Evolutionary conservation across 2,888 invertebrate species (phyloP), one percentile per base, ranked within the genome.

Genomic region (Ryuthela nishihirai): DNA sequence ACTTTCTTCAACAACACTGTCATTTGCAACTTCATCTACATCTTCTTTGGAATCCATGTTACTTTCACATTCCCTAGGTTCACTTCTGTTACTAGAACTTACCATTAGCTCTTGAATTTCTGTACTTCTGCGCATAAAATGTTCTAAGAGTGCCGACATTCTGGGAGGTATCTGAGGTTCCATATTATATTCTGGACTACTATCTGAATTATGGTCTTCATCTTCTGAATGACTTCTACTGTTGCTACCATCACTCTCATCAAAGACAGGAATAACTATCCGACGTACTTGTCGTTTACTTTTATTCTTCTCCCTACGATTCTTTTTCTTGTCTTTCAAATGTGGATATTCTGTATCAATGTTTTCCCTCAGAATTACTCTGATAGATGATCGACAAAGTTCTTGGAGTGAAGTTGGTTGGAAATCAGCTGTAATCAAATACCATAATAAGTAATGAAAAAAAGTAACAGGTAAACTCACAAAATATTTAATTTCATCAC

Each of bases 361-460:
- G 42, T 77, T 79, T 40, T 75, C 71, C n/a, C 83, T 77, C 18
- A 85, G 69, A 26, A 79, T 75, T 50, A 75, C 73, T 15, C 85
- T 77, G 20, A 85, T 81, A 29, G 71, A 73, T 10, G 78, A 73
- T 7, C 85, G 79, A 68, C 83, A 83, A 2, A 82, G 67, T 34
- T 81, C 80, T 73, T 83, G 82, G 29, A 85, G 76, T 9, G 77
- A 73, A 44, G 78, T 69, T 1, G 84, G 81, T 54, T 78, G 75
- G 38, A 77, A 74, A 35, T 80, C 77, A 66, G 83, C 85, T 85
- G 71, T 24, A 76, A 74, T 24, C 24, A 24, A n/a, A 42, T 41
- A n/a, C n/a, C n/a, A n/a, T n/a, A n/a, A n/a, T n/a, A n/a, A n/a
- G n/a, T n/a, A n/a, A n/a, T n/a, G n/a, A n/a, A n/a, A n/a, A n/a